phyloP scores from a whole-genome alignment of 2,113 vertebrate species.

The Nesoenas mayeri region DNA sequence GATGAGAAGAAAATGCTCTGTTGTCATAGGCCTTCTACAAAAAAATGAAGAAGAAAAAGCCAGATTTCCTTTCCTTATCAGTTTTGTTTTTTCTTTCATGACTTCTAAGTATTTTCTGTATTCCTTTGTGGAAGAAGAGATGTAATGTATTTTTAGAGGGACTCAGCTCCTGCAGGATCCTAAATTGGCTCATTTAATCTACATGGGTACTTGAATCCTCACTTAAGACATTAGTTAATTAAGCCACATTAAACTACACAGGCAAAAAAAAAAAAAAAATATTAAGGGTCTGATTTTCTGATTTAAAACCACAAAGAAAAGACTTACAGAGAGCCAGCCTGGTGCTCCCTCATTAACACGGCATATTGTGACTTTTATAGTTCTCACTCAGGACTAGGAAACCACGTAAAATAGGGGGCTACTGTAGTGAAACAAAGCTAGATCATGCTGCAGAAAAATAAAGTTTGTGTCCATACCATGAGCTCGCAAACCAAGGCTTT shows the following conservation, averaged over 20 bases:
- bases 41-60: not conserved
- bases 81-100: not conserved
- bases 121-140: slow-evolving; percentile 17
- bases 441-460: not conserved
- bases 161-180: slow-evolving; percentile 69
- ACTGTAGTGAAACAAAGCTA: not conserved
- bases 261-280: slow-evolving; percentile 70
- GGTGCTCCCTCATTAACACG: slow-evolving; percentile 45
- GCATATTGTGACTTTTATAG: slow-evolving; percentile 37
- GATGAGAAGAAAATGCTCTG: not conserved
- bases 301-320: slow-evolving; percentile 66
- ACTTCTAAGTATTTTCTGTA: slow-evolving; percentile 13
- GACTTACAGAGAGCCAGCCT: slow-evolving; percentile 35
- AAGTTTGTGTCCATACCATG: not conserved
- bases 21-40: not conserved
- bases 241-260: slow-evolving; percentile 73
- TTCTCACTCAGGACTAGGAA: slow-evolving; percentile 11
- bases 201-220: slow-evolving; percentile 73
- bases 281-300: slow-evolving; percentile 74
- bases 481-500: not conserved
- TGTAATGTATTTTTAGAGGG: slow-evolving; percentile 38
- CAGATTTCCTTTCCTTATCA: not conserved
- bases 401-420: not conserved
- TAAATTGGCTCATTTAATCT: slow-evolving; percentile 77
- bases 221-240: slow-evolving; percentile 77